Conservation (phyloP, 2,888 invertebrate species). For the Tiliacea aurago region DNA sequence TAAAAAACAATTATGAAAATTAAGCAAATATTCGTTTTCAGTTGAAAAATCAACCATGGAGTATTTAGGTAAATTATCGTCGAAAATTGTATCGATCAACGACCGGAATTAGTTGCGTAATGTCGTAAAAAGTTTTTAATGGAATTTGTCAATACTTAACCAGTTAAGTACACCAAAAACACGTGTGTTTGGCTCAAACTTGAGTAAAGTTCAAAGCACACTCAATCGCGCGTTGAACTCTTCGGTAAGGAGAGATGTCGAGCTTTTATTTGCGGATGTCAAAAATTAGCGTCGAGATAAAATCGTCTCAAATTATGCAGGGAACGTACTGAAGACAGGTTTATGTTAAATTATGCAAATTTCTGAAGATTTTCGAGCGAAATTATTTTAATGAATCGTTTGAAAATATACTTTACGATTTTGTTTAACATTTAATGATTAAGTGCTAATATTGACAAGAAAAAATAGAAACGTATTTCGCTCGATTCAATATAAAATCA, state of each 20-base stretch:
- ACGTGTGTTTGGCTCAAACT: conserved; percentile 17
- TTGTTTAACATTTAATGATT: conserved; percentile 7
- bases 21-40: background rate
- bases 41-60: background rate
- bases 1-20: conserved; percentile 8
- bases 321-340: conserved; percentile 32
- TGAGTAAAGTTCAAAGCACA: conserved; percentile 30
- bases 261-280: conserved; percentile 23
- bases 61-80: background rate
- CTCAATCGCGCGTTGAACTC: conserved; percentile 80
- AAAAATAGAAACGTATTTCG: background rate
- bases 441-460: background rate
- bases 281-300: conserved; percentile 33
- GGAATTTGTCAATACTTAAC: background rate
- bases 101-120: background rate
- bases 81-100: background rate
- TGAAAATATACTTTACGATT: conserved; percentile 7
- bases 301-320: conserved; percentile 29
- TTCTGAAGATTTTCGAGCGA: conserved; percentile 4
- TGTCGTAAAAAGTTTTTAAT: background rate
- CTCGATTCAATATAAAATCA: conserved; percentile 15
- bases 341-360: conserved; percentile 50
- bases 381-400: conserved; percentile 9
- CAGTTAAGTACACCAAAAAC: background rate
- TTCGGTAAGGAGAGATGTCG: conserved; percentile 63